Evolutionary conservation across 1,140 invertebrate genomes (phyloP).

Genomic region (Euura saliciscinereae): DNA sequence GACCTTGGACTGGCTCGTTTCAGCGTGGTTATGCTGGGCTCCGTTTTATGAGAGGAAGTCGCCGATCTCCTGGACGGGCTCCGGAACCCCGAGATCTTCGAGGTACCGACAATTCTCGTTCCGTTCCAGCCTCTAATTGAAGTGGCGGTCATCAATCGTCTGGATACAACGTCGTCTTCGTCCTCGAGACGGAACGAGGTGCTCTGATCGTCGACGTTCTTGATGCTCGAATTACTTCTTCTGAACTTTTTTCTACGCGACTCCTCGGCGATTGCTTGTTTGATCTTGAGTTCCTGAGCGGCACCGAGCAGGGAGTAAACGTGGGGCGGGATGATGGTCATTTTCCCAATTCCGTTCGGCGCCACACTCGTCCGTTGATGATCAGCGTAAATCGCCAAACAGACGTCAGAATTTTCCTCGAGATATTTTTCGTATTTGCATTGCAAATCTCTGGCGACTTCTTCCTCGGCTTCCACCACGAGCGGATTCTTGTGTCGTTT

Average conservation of each 20-base stretch:
- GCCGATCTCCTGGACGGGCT: not conserved
- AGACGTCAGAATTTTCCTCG: constrained; percentile 15
- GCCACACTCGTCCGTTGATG: constrained; percentile 20
- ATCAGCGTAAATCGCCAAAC: not conserved
- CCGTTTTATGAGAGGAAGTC: not conserved
- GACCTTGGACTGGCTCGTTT: not conserved
- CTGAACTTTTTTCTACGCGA: constrained; percentile 11
- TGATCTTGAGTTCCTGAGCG: not conserved
- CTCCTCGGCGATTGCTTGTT: constrained; percentile 13
- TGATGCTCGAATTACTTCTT: not conserved
- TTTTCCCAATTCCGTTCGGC: constrained; percentile 11
- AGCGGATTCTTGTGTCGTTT: constrained; percentile 13
- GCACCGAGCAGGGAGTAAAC: not conserved
- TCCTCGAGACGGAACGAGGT: not conserved
- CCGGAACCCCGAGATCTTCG: not conserved
- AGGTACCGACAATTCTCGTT: not conserved
- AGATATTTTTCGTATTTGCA: constrained; percentile 14
- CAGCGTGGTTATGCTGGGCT: not conserved
- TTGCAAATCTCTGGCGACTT: constrained; percentile 11
- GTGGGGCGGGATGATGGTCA: constrained; percentile 11
- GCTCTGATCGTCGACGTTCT: constrained; percentile 2
- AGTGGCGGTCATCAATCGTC: not conserved
- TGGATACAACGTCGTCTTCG: not conserved
- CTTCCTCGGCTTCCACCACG: not conserved
- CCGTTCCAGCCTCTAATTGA: not conserved